Evolutionary conservation across 2,888 invertebrate genomes (phyloP).

Genomic region (Podotricha telesiphe): DNA sequence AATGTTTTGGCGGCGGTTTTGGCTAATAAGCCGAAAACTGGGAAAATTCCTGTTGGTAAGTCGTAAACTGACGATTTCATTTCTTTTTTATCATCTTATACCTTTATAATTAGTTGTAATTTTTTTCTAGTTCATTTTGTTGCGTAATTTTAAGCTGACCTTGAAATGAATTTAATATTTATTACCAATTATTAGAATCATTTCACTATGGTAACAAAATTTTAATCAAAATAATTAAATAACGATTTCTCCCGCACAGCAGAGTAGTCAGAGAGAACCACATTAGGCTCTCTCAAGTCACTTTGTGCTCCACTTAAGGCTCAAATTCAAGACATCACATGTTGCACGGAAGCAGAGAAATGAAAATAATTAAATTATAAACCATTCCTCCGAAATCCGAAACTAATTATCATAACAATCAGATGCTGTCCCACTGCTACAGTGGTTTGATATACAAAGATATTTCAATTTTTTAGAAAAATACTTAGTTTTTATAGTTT

Average conservation of each 20-base stretch:
- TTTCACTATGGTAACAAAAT: neutral
- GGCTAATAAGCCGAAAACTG: conserved; percentile 77
- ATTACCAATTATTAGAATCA: neutral
- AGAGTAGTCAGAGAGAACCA: no score
- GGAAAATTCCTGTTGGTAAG: conserved; percentile 81
- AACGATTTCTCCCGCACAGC: no score
- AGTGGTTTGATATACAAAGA: no score
- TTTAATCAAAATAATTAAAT: neutral
- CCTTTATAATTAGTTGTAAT: conserved; percentile 7
- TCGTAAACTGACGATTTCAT: conserved; percentile 26
- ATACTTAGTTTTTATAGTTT: neutral
- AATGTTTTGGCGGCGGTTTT: conserved; percentile 79
- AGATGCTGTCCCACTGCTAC: no score
- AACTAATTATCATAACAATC: no score
- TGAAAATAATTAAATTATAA: no score
- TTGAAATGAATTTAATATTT: conserved; percentile 49
- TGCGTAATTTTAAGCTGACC: conserved; percentile 63
- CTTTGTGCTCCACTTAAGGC: no score
- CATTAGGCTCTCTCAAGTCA: no score
- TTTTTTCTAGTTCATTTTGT: conserved; percentile 36
- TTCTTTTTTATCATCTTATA: conserved; percentile 11
- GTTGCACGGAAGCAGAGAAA: no score
- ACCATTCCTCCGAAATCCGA: no score
- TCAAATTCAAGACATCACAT: no score
- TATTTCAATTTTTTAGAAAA: no score